Percentiles rank a stretch among this genome's conserved stretches.
Conservation (phyloP, 2,888 invertebrate species). For the Dorcus hopei region DNA sequence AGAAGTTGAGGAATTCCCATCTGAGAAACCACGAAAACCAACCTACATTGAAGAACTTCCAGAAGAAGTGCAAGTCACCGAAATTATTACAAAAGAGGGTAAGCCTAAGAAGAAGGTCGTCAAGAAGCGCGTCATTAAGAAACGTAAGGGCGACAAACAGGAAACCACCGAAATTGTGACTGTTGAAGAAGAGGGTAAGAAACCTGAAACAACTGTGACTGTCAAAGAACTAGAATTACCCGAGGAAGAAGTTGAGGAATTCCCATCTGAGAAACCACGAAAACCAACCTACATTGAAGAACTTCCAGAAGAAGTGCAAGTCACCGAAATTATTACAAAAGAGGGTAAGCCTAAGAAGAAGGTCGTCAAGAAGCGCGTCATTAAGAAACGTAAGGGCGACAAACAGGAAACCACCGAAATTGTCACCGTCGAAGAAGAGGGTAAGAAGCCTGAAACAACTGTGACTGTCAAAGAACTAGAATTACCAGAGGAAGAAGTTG, state of each 20-base stretch:
- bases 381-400: slow-evolving; percentile 15
- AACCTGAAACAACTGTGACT: slow-evolving; percentile 36
- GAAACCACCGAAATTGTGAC: slow-evolving; percentile 47
- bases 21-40: slow-evolving; percentile 43
- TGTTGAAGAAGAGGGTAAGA: slow-evolving; percentile 46
- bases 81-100: slow-evolving; percentile 46
- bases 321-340: slow-evolving; percentile 33
- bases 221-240: slow-evolving; percentile 36
- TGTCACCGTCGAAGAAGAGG: slow-evolving; percentile 29
- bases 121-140: slow-evolving; percentile 34
- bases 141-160: slow-evolving; percentile 33
- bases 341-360: slow-evolving; percentile 34
- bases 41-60: slow-evolving; percentile 28
- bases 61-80: slow-evolving; percentile 34
- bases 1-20: slow-evolving; percentile 18
- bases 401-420: slow-evolving; percentile 32
- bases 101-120: slow-evolving; percentile 35
- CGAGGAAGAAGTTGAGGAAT: slow-evolving; percentile 30
- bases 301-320: slow-evolving; percentile 38
- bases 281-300: slow-evolving; percentile 19
- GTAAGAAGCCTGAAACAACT: slow-evolving; percentile 29
- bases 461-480: slow-evolving; percentile 31
- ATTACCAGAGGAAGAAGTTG: slow-evolving; percentile 21
- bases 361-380: slow-evolving; percentile 22
- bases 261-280: slow-evolving; percentile 28